Evolutionary conservation across 1,140 invertebrate species (phyloP).

Genomic region (Microplitis demolitor): DNA sequence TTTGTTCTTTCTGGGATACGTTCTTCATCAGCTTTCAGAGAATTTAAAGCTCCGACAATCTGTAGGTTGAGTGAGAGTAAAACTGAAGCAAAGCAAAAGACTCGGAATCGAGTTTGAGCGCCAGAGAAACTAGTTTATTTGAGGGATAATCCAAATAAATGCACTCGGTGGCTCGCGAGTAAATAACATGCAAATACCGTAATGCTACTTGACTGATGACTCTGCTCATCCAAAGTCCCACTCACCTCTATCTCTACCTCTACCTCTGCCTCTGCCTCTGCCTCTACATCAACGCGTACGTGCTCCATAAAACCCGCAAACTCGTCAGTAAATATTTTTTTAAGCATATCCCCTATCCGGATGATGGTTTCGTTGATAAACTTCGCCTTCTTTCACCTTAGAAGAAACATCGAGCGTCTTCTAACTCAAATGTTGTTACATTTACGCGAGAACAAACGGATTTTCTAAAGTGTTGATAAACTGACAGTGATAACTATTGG

Average conservation of each 20-base stretch:
- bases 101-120: background rate
- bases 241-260: too few species aligned
- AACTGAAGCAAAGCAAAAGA: background rate
- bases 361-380: background rate
- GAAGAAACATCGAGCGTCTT: too few species aligned
- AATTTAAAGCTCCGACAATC: background rate
- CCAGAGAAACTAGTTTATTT: conserved; percentile 52
- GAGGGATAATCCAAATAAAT: conserved; percentile 64
- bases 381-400: background rate
- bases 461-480: background rate
- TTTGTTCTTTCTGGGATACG: conserved; percentile 45
- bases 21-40: conserved; percentile 16
- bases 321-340: background rate
- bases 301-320: conserved; percentile 29
- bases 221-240: conserved; percentile 41
- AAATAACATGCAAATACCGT: conserved; percentile 64
- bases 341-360: background rate
- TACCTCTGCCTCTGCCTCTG: too few species aligned
- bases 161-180: conserved; percentile 61
- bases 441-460: background rate
- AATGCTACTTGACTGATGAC: conserved; percentile 63
- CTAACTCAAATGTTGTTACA: too few species aligned
- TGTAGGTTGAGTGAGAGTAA: background rate
- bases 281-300: conserved; percentile 30
- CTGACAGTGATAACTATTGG: conserved; percentile 11